A percentile compares a stretch with the other conserved stretches of the same genome.
Conservation (phyloP, 35 echinoderm and acorn worm species). For the Amphiura filiformis region DNA sequence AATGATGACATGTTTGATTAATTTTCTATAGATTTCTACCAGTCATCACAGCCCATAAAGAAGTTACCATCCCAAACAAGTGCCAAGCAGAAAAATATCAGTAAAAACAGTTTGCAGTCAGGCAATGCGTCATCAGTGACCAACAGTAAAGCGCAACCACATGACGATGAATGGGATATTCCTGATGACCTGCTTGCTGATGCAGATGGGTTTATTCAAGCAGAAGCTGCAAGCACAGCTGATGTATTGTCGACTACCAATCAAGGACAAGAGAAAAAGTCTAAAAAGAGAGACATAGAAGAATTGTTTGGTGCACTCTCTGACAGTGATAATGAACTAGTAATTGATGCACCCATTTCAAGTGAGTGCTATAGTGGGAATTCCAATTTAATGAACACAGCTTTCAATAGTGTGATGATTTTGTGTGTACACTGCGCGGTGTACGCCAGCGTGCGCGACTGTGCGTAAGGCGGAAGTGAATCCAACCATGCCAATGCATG, state of each 20-base stretch:
- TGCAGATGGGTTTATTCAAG: too few species aligned
- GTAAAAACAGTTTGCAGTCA: background rate
- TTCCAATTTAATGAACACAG: background rate
- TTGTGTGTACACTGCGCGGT: background rate
- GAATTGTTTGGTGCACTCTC: constrained; percentile 83
- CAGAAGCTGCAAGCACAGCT: too few species aligned
- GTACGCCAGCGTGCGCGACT: too few species aligned
- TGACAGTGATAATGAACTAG: constrained; percentile 85
- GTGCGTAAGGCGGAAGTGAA: too few species aligned
- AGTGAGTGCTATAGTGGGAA: background rate
- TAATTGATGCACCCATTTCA: constrained; percentile 73
- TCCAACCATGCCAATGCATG: too few species aligned
- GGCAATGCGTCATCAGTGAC: background rate
- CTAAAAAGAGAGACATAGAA: constrained; percentile 61
- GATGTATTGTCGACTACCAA: background rate
- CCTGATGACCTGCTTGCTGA: background rate
- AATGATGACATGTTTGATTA: too few species aligned
- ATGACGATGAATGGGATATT: background rate
- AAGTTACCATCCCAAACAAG: too few species aligned
- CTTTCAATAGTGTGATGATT: background rate
- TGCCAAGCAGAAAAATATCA: too few species aligned
- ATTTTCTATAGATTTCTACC: too few species aligned
- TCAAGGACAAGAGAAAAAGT: background rate
- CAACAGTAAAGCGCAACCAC: background rate
- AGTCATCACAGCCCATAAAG: too few species aligned